Conservation (phyloP, 2,113 vertebrate genomes). For the Pachyramphus minor region DNA sequence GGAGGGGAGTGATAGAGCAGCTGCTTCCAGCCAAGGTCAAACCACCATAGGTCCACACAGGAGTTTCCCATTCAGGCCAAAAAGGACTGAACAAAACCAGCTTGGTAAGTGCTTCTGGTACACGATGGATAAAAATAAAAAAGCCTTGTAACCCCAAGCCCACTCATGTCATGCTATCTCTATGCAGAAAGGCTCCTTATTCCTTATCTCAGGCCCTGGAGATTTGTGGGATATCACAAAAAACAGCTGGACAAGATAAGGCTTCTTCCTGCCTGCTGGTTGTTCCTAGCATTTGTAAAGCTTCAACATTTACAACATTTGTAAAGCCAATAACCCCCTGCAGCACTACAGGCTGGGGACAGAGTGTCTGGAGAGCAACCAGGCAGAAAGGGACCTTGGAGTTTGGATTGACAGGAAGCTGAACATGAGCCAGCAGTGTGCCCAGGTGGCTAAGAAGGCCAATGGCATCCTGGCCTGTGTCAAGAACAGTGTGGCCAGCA, state of each 20-base stretch:
- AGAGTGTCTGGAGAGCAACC: too few relatives aligned
- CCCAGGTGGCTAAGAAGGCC: too few relatives aligned
- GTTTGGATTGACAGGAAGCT: too few relatives aligned
- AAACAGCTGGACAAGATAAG: not conserved
- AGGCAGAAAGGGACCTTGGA: too few relatives aligned
- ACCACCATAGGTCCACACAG: not conserved
- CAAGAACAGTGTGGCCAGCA: too few relatives aligned
- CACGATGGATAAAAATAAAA: not conserved
- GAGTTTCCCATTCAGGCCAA: not conserved
- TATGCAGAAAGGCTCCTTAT: not conserved
- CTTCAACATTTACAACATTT: too few relatives aligned
- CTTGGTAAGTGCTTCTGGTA: not conserved
- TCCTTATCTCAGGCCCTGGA: not conserved
- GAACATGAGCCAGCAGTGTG: too few relatives aligned
- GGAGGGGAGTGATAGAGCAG: not conserved
- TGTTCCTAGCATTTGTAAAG: not conserved
- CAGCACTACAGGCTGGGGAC: too few relatives aligned
- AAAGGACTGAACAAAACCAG: not conserved
- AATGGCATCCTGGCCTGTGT: too few relatives aligned
- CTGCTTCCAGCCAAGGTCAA: not conserved
- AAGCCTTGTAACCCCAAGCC: not conserved
- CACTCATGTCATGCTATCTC: not conserved
- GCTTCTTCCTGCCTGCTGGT: not conserved
- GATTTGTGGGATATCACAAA: not conserved
- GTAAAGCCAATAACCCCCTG: too few relatives aligned